Evolutionary conservation across 1,140 invertebrate species (phyloP), one percentile per base, ranked within the genome.

Genomic region (Drosophila neocordata): DNA sequence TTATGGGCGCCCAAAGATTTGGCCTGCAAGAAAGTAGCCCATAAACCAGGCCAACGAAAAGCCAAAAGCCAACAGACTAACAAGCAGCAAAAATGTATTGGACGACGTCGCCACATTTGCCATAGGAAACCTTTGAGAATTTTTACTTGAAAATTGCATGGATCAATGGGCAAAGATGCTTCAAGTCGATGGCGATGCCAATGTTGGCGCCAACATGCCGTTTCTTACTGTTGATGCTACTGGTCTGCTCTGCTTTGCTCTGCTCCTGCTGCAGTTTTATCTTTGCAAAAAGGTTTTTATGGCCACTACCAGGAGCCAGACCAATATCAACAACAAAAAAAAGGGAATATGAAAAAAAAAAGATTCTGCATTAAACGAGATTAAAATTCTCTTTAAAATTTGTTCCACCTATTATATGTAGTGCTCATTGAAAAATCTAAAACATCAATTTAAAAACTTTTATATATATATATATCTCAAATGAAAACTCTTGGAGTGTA

Each of bases 81-180:
- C 75, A 89, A 88, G 79, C 69, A 89, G 79, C 76, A 89, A 88
- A 87, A 77, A 79, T 88, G 73, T 48, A 48, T 68, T 83, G 79
- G 64, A 64, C 73, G 62, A 67, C 61, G 60, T 55, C 65, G 18
- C 35, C 35, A 18, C 53, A 56, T 56, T 56, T 56, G 51, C 31
- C 57, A 66, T 59, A 59, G 72, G 20, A 61, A 75, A 75, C 66
- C 59, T 77, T 77, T 70, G 74, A 70, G 67, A 38, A 77, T 77
- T 77, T 77, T 48, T 61, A 51, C 74, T 77, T 55, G 73, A 77
- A 77, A 77, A 77, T 77, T 77, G 73, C 74, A 77, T 48, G 66
- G 60, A 60, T 77, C 56, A 62, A 48, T 69, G 74, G 60, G 38
- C 74, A 77, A 60, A 77, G 65, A 77, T 68, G 22, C 72, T 64